These are phyloP conservation scores for Denticeps clupeoides DNA, from an alignment of 2,797 vertebrate species.

Conservation along the genomic window DNA sequence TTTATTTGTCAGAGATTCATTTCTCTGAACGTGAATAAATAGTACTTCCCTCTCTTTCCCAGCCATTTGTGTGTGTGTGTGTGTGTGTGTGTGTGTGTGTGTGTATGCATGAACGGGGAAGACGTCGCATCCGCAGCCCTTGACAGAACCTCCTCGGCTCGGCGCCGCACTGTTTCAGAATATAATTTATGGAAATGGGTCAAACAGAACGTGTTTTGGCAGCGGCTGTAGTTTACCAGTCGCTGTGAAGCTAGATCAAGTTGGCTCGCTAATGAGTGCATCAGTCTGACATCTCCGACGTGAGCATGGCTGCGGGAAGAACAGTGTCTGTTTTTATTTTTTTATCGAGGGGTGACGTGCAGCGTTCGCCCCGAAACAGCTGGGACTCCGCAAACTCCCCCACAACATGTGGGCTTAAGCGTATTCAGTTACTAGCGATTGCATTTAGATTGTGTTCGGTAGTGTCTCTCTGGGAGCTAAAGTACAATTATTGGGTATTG, in stretches of 20 bases:
- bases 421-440: too few species aligned
- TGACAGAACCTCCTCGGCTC: constrained; percentile 44
- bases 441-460: too few species aligned
- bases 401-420: too few species aligned
- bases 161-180: constrained; percentile 53
- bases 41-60: neutral
- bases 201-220: constrained; percentile 51
- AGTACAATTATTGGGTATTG: too few species aligned
- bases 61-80: constrained; percentile 27
- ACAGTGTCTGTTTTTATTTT: too few species aligned
- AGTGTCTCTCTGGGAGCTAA: too few species aligned
- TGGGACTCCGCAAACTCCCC: too few species aligned
- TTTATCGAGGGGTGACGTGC: too few species aligned
- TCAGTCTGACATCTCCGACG: constrained; percentile 34
- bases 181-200: constrained; percentile 67
- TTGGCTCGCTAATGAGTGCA: constrained; percentile 43
- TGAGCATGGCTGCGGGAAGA: too few species aligned
- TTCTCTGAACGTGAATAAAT: constrained; percentile 9
- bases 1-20: constrained; percentile 11
- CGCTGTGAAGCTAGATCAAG: constrained; percentile 42
- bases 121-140: constrained; percentile 29
- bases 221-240: constrained; percentile 45
- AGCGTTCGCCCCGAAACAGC: too few species aligned
- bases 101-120: constrained; percentile 19
- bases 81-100: constrained; percentile 16